A percentile compares a stretch with the other conserved stretches of the same genome.
phyloP scores from a whole-genome alignment of 2,888 invertebrate genomes.

The Amiota mariae region DNA sequence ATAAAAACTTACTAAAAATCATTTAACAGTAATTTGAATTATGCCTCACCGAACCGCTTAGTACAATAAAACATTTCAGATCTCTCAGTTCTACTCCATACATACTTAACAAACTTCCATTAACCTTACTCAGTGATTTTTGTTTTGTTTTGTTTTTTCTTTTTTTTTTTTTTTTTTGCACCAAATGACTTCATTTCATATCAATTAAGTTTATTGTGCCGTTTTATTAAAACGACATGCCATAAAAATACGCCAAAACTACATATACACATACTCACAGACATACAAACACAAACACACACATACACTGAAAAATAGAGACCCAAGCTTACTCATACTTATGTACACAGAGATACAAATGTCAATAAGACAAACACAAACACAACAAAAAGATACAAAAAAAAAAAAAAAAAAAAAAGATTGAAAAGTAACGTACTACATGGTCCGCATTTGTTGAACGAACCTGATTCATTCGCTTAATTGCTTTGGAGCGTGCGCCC shows the following conservation, averaged over 20 bases:
- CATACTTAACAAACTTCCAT: constrained; percentile 17
- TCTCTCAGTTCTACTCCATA: too few relatives aligned
- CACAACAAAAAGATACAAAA: constrained; percentile 28
- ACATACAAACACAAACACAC: constrained; percentile 18
- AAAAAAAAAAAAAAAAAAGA: constrained; percentile 35
- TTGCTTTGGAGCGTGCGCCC: constrained; percentile 67
- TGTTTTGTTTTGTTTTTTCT: too few relatives aligned
- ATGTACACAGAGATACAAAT: constrained; percentile 25
- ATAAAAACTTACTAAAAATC: too few relatives aligned
- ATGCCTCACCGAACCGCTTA: too few relatives aligned
- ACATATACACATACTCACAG: constrained; percentile 34
- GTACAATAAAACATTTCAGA: too few relatives aligned
- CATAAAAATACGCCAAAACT: constrained; percentile 42
- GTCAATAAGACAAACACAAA: constrained; percentile 14
- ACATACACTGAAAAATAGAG: constrained; percentile 21
- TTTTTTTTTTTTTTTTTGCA: constrained; percentile 42
- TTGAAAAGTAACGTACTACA: constrained; percentile 16
- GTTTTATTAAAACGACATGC: constrained; percentile 49
- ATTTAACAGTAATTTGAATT: too few relatives aligned
- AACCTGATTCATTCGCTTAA: constrained; percentile 69
- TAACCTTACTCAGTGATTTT: constrained; percentile 51
- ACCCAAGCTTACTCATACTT: not conserved
- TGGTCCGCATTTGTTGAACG: constrained; percentile 52
- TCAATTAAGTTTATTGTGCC: constrained; percentile 70
- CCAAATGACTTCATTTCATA: constrained; percentile 73